Base-by-base conservation (phyloP, 2,888 invertebrate species). In the Fragum fragum region DNA sequence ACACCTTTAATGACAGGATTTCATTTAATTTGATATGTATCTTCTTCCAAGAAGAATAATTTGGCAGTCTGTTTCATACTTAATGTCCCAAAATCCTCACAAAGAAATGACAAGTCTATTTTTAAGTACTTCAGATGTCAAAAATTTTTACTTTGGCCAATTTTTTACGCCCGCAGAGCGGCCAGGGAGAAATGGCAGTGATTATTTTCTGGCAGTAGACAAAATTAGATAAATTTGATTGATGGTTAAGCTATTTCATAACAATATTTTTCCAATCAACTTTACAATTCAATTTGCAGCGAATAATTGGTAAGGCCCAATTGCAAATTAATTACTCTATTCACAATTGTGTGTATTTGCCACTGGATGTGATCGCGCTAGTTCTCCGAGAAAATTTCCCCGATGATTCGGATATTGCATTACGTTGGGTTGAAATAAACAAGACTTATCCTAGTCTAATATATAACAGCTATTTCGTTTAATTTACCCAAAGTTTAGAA, bases 211-310 rank as follows among this genome's bases (percentile, higher is more conserved):
- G 79, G 68, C 81, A 71, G 72, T 76, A 79, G 79, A 76, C 83
- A 83, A 83, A 86, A 81, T 81, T 79, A 69, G 79, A 69, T 71
- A 68, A 79, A 59, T 57, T 68, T 86, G 86, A 86, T 83, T 78
- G 79, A 86, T 81, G 81, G 77, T 23, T 39, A 71, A 75, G 52
- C 59, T 70, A 86, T 83, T 83, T 83, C 81, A 86, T 86, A 86
- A 86, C 81, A 79, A 86, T 86, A 86, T 86, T 86, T 86, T 86
- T 81, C 77, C 83, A 81, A 86, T 86, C 86, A 81, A 76, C 77
- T 83, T 71, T 71, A 72, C 61, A 83, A 86, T 77, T 86, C 81
- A 83, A 83, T 86, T 86, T 86, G 73, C 79, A 72, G 63, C 76
- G 70, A 42, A 81, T 81, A 86, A 83, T 79, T 83, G 77, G 71